phyloP scores from a whole-genome alignment of 1,140 invertebrate genomes.

The Drosophila equinoxialis region DNA sequence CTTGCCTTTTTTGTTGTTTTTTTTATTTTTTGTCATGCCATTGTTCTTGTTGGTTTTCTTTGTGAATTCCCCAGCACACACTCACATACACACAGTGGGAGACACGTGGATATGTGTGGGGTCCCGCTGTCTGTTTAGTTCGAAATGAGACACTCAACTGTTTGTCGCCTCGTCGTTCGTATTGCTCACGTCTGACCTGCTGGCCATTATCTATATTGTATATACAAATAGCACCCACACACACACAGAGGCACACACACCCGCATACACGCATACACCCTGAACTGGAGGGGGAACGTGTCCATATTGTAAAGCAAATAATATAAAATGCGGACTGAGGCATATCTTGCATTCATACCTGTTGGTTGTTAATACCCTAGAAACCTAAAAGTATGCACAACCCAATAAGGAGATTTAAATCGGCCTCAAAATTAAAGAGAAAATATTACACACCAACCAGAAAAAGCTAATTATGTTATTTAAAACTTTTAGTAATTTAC shows the following conservation, averaged over 20 bases:
- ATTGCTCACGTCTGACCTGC: constrained; percentile 32
- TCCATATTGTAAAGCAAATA: constrained; percentile 72
- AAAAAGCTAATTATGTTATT: no score
- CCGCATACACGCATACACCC: background rate
- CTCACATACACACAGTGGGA: background rate
- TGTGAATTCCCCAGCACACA: constrained; percentile 3
- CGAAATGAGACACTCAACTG: constrained; percentile 31
- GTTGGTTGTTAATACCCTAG: constrained; percentile 18
- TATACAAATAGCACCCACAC: constrained; percentile 40
- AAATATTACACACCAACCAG: no score
- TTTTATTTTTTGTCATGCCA: constrained; percentile 8
- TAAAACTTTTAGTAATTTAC: no score
- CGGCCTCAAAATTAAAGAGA: no score
- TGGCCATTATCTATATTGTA: constrained; percentile 57
- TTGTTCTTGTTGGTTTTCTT: constrained; percentile 18
- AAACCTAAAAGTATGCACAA: background rate
- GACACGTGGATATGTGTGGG: constrained; percentile 3
- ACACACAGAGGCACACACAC: constrained; percentile 16
- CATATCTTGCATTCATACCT: constrained; percentile 32
- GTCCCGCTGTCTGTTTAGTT: constrained; percentile 12
- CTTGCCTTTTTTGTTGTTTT: background rate
- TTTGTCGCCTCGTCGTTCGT: constrained; percentile 15
- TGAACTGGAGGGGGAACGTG: constrained; percentile 46
- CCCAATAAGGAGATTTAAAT: no score
- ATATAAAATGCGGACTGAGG: constrained; percentile 42